A percentile compares a stretch with the other conserved stretches of the same genome.
Conservation (phyloP, 1,140 invertebrate genomes). For the Pogonognathellus flavescens region DNA sequence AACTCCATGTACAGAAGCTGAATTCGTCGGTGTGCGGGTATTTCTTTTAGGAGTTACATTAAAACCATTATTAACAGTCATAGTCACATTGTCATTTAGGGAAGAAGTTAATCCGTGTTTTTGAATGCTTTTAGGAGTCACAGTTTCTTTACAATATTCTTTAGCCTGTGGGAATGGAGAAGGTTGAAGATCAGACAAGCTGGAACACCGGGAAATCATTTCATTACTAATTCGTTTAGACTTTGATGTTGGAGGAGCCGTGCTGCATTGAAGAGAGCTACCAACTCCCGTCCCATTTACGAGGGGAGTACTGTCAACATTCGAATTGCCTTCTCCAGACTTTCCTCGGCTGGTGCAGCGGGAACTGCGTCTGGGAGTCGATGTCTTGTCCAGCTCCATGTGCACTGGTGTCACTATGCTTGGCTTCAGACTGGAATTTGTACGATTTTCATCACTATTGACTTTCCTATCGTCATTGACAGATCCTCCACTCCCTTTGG, state of each 20-base stretch:
- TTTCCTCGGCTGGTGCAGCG: slow-evolving; percentile 1
- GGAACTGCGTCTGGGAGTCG: not conserved
- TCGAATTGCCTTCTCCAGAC: slow-evolving; percentile 6
- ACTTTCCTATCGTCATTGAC: not conserved
- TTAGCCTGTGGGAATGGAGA: not conserved
- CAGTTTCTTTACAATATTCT: slow-evolving; percentile 2
- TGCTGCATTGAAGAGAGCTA: slow-evolving; percentile 24
- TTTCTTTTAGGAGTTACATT: slow-evolving; percentile 24
- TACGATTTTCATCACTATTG: slow-evolving; percentile 12
- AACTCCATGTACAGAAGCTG: not conserved
- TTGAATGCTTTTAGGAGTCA: not conserved
- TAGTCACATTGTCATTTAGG: slow-evolving; percentile 51
- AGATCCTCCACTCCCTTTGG: not conserved
- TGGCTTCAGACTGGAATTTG: slow-evolving; percentile 5
- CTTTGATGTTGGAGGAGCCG: not conserved
- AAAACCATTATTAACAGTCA: slow-evolving; percentile 44
- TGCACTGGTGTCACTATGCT: not conserved
- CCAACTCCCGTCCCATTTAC: not conserved
- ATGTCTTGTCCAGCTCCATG: not conserved
- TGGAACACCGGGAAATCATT: not conserved
- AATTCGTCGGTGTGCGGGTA: not conserved
- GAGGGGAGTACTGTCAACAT: not conserved
- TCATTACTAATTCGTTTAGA: slow-evolving; percentile 20
- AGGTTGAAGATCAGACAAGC: not conserved
- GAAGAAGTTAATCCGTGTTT: slow-evolving; percentile 25